These are phyloP conservation scores for Chiloscyllium plagiosum DNA, from an alignment of 2,113 vertebrate species.

Conservation along the genomic window DNA sequence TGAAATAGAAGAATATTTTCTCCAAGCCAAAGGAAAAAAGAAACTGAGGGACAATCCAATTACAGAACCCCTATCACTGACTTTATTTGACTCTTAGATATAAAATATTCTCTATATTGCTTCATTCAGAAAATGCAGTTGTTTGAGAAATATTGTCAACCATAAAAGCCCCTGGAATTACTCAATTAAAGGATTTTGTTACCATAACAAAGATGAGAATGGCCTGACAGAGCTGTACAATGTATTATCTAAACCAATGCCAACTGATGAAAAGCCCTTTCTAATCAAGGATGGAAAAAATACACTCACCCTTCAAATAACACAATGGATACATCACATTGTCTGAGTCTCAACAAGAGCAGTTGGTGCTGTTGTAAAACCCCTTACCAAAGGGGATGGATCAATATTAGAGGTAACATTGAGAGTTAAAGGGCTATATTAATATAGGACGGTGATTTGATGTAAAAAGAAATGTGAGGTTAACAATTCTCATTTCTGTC, in stretches of 20 bases:
- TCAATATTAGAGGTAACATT: neutral
- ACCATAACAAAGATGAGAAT: neutral
- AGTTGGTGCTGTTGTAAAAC: neutral
- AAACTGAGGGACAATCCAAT: neutral
- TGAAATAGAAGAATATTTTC: neutral
- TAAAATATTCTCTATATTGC: neutral
- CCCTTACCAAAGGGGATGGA: neutral
- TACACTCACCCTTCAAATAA: neutral
- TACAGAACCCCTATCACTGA: neutral
- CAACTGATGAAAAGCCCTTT: neutral
- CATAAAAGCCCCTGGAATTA: neutral
- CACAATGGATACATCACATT: neutral
- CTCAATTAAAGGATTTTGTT: neutral
- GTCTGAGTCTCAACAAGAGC: neutral
- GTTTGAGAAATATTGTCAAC: neutral
- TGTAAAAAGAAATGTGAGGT: neutral
- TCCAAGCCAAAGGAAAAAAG: neutral
- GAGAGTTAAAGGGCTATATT: neutral
- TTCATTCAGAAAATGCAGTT: neutral
- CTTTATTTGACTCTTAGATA: neutral
- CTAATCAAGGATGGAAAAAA: neutral
- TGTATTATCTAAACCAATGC: neutral
- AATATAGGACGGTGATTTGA: neutral
- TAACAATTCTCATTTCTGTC: neutral
- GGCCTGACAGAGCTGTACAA: neutral